Evolutionary conservation across 2,113 vertebrate species (phyloP), one percentile per base, ranked within the genome.

Genomic region (Gambusia affinis): DNA sequence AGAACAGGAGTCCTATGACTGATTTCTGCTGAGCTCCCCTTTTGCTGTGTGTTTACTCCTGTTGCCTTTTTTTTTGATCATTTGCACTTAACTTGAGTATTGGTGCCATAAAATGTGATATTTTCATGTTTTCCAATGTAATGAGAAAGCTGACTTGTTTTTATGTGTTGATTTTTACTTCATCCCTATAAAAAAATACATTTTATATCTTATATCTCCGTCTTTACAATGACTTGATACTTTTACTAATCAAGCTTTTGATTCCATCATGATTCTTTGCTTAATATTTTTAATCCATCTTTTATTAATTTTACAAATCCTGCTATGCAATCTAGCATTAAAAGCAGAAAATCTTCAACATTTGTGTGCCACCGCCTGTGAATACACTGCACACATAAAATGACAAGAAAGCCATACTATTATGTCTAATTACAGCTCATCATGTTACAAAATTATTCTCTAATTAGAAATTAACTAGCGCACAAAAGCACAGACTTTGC

Each of bases 41-140:
- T 71, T 47, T 44, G 37, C 69, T 76, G 61, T 64, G 4, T 74
- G 72, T 87, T 84, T 82, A 68, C 69, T 73, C 61, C 27, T 67
- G 72, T 73, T 85, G 81, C 73, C 78, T 89, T 80, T 78, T 42
- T 80, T 78, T 42, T 29, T 81, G 64, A 76, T 87, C 29, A 70
- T 85, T 92, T 91, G 82, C 89, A 86, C 89, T 87, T 75, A 71
- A 87, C 87, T 87, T 80, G 64, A 85, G 60, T 60, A 76, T 75
- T 37, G 15, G 47, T 85, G 64, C 69, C 80, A 79, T 80, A 67
- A 42, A 70, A 77, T 44, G 37, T 33, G 28, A 77, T 68, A 76
- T 70, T 8, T 47, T 19, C 44, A 63, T 51, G 61, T 60, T 74
- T 85, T 82, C 15, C 67, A 35, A 68, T 86, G 12, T 10, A 60